A percentile compares a stretch with the other conserved stretches of the same genome.
Conservation (phyloP, 2,113 vertebrate genomes). For the Progne subis region DNA sequence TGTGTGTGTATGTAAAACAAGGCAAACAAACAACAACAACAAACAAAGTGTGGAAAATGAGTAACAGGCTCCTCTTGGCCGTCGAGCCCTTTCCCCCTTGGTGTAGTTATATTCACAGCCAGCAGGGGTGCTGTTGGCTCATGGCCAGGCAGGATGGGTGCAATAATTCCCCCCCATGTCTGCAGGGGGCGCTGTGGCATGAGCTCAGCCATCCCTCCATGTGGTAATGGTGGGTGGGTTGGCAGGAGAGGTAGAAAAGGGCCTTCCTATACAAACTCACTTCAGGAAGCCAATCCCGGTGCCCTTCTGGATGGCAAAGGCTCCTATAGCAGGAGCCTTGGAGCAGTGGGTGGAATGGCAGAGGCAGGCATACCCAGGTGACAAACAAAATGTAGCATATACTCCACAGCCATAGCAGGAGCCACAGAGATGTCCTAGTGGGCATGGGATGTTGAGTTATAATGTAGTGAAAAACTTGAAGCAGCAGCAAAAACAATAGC, state of each 20-base stretch:
- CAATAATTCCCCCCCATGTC: background rate
- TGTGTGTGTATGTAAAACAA: background rate
- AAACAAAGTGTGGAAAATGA: no score
- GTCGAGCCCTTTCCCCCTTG: accelerated
- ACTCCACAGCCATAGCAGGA: accelerated
- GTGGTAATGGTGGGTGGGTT: accelerated
- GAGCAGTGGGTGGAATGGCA: accelerated
- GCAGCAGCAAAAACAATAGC: background rate
- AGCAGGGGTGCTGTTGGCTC: background rate
- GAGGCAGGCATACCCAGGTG: accelerated
- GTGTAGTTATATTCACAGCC: background rate
- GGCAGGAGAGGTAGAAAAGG: accelerated
- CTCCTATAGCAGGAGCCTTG: background rate
- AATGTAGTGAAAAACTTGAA: background rate
- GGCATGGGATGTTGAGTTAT: accelerated
- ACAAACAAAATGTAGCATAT: background rate
- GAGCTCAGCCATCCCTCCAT: accelerated
- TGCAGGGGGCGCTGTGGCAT: background rate
- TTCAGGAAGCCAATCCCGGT: accelerated
- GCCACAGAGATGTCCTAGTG: accelerated
- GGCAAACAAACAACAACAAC: background rate
- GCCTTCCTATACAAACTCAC: no score
- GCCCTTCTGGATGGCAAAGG: accelerated
- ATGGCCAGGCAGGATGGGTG: background rate
- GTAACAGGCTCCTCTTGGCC: accelerated